These are phyloP conservation scores for Gymnoscelis rufifasciata DNA, from an alignment of 2,888 invertebrate genomes.

Conservation along the genomic window DNA sequence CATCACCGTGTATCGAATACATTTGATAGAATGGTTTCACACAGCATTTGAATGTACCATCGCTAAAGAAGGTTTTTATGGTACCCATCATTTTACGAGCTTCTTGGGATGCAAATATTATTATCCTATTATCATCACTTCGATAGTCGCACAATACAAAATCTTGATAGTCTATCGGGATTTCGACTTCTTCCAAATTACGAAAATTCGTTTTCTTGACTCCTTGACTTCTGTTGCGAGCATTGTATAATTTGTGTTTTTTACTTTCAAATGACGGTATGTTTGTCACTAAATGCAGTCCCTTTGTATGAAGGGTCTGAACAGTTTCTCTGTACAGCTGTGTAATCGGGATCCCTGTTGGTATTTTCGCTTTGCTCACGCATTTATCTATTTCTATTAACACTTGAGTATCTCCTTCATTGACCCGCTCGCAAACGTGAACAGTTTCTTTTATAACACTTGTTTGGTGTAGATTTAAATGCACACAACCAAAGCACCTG, in stretches of 20 bases:
- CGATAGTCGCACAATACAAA: neutral
- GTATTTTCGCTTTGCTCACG: too few relatives aligned
- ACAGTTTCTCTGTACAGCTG: neutral
- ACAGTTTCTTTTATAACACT: conserved; percentile 3
- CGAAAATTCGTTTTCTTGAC: conserved; percentile 4
- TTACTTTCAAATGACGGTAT: neutral
- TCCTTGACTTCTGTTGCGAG: conserved; percentile 3
- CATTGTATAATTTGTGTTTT: conserved; percentile 4
- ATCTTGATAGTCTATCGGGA: neutral
- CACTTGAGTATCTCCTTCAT: neutral
- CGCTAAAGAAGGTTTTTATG: neutral
- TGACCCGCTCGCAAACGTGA: conserved; percentile 2
- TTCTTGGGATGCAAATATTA: conserved; percentile 2
- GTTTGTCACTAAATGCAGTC: neutral
- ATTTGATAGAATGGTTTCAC: conserved; percentile 3
- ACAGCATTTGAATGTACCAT: conserved; percentile 1
- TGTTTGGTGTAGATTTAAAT: conserved; percentile 1
- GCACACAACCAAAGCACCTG: conserved; percentile 5
- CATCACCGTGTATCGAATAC: conserved; percentile 1
- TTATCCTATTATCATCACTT: neutral
- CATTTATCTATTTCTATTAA: neutral
- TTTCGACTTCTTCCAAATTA: too few relatives aligned
- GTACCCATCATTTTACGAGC: neutral
- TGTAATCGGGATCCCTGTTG: neutral
- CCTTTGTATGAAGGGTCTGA: conserved; percentile 1